Base-by-base conservation (phyloP, 2,888 invertebrate species). In the Pyrgus malvae region DNA sequence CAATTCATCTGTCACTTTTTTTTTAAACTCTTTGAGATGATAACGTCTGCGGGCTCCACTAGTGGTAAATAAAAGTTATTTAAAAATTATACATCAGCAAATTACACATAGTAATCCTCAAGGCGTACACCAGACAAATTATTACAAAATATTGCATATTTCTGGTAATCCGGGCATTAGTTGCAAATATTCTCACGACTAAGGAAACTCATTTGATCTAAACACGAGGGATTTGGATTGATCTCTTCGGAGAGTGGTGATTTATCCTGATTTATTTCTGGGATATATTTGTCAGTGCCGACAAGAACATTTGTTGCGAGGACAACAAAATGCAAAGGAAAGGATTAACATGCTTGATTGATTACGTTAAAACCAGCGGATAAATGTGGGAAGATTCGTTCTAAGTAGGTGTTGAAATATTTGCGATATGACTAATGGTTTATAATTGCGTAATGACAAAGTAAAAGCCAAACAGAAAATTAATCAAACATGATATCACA, bases 191-290 rank as follows among this genome's bases (percentile, higher is more conserved):
- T 19, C 45, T 33, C 8, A 9, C 40, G 40, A 38, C 19, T 38
- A 29, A 42, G 31, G 35, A 46, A 23, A 33, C 12, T 33, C 33
- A 33, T 45, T 31, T 12, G 17, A 19, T 21, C 33, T 16, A 31
- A 44, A 29, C 23, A 35, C 11, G 21, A 23, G 8, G 23, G 46
- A 46, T 23, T 33, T 45, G 45, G 9, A 23, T 35, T 35, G 33
- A 46, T 33, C 35, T 14, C 35, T 35, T 41, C 23, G 40, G 40
- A 19, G 9, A 23, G 46, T 35, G 46, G 46, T 46, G 46, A 46
- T 46, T 46, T 46, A 35, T 46, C 16, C 46, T 16, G 35, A 2
- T 46, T 23, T 46, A 46, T 46, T 46, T 23, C 21, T 46, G 46
- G 35, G 35, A n/a, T 35, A 21, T 46, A 46, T 46, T 46, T 35